Evolutionary conservation across 2,888 invertebrate genomes (phyloP), one percentile per base, ranked within the genome.

Genomic region (Chrysina gloriosa): DNA sequence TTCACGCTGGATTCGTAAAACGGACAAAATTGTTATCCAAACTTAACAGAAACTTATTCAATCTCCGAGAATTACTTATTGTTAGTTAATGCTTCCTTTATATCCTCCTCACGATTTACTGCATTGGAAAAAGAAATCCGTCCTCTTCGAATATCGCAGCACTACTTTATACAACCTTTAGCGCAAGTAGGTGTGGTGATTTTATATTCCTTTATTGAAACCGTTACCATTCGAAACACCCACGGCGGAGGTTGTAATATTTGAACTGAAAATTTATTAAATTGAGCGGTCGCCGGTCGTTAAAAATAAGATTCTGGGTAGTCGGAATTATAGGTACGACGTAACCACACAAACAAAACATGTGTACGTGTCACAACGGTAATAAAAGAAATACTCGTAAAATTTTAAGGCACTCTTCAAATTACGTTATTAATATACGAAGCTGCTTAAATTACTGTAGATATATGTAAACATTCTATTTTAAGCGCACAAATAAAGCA

Each of bases 151-250:
- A 50, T 27, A 50, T 50, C 50, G 27, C 54, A 19, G 54, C 34
- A 54, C 34, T 54, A 54, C 34, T 54, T 54, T 54, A 54, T 54
- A 50, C 29, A 11, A n/a, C 54, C 34, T 31, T 31, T 21, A 54
- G 34, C 54, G 34, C n/a, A 34, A 34, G 34, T 54, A 54, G 54
- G 54, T 54, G 54, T 34, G 54, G 54, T 21, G 34, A 54, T 34
- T 54, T 54, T 54, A 54, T 54, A 54, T 54, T 31, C 54, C 34
- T 34, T 54, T 54, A 54, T 54, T 54, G 54, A 54, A 54, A 54
- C 54, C 34, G 54, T 54, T 54, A 34, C 34, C 5, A 34, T 21
- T 54, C 31, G 3, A 31, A 14, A 54, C 34, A 54, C 54, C 54
- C 54, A 54, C 54, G 34, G 19, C 34, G 21, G 16, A 11, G 27